phyloP scores from a whole-genome alignment of 35 echinoderm and acorn worm genomes.

The Ophioderma brevispina region DNA sequence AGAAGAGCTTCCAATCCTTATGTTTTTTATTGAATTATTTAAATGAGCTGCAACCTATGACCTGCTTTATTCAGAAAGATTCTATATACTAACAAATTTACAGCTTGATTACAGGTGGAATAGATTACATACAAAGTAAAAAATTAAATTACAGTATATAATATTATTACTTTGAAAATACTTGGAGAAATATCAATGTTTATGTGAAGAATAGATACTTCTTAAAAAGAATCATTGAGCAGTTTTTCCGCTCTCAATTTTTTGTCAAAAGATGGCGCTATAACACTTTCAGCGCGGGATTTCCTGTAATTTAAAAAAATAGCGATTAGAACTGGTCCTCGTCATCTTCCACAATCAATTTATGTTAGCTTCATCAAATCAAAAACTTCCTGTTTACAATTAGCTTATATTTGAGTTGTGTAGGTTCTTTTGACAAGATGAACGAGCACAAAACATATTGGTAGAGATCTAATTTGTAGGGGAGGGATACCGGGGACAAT shows the following conservation, averaged over 20 bases:
- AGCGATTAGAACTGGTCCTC: no score
- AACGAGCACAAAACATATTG: no score
- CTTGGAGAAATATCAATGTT: background rate
- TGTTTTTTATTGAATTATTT: slow-evolving; percentile 8
- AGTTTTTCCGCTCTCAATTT: background rate
- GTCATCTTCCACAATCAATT: no score
- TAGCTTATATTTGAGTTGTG: no score
- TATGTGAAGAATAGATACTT: background rate
- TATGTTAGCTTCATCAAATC: no score
- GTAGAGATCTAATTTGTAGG: no score
- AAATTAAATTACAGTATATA: background rate
- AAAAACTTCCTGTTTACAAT: no score
- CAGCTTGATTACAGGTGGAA: background rate
- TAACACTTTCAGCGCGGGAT: background rate
- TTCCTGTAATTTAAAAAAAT: background rate
- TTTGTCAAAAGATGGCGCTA: background rate
- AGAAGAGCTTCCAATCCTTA: background rate
- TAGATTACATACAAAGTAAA: background rate
- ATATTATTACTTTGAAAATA: background rate
- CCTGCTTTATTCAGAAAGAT: background rate
- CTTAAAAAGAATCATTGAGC: background rate
- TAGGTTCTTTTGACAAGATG: no score
- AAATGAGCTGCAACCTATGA: background rate
- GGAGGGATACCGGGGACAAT: no score
- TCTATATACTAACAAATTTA: background rate